Conservation (phyloP, 2,888 invertebrate species). For the Rugalucina vietnamica region DNA sequence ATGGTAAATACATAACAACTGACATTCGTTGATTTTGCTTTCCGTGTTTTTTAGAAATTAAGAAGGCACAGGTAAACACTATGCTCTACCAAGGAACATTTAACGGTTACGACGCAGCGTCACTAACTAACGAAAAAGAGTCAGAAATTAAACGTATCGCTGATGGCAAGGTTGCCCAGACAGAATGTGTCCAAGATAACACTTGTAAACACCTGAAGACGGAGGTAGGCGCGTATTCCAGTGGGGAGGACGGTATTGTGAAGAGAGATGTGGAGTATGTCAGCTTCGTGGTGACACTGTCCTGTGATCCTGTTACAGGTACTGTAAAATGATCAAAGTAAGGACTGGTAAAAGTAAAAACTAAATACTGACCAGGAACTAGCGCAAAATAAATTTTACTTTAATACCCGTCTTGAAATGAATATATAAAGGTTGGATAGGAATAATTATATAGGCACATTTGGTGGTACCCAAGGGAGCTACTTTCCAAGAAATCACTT, state of each 20-base stretch:
- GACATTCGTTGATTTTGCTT: no score
- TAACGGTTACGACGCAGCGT: not conserved
- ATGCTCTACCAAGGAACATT: not conserved
- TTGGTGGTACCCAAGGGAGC: no score
- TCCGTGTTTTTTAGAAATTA: not conserved
- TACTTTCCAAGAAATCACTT: no score
- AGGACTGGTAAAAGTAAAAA: no score
- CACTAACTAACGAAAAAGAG: not conserved
- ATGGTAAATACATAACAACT: no score
- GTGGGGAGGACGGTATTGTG: not conserved
- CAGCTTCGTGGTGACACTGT: not conserved
- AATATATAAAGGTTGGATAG: no score
- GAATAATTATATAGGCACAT: no score
- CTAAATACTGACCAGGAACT: no score
- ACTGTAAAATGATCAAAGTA: no score
- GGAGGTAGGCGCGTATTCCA: not conserved
- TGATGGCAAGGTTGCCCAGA: not conserved
- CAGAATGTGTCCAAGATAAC: not conserved
- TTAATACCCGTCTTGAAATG: no score
- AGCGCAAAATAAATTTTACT: no score
- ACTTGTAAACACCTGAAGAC: not conserved
- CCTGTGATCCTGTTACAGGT: not conserved
- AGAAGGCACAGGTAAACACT: not conserved
- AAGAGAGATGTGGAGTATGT: not conserved
- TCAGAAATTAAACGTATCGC: not conserved